phyloP scores from a whole-genome alignment of 2,797 vertebrate species.

The Melanotaenia maccullochi region DNA sequence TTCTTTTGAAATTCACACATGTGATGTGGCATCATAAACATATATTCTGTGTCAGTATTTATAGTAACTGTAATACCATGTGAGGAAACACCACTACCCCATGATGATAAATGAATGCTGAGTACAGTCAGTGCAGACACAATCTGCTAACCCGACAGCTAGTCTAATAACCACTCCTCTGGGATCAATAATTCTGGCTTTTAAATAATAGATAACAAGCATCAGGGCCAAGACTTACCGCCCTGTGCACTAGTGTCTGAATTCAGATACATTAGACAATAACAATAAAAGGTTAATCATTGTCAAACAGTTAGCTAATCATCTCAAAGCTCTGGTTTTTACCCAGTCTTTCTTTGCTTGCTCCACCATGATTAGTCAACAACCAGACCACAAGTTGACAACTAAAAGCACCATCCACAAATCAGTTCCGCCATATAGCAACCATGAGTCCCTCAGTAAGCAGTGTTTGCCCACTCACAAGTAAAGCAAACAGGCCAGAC shows the following conservation, averaged over 20 bases:
- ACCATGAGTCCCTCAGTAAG: too few relatives aligned
- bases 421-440: neutral
- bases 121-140: neutral
- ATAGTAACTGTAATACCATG: neutral
- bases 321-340: neutral
- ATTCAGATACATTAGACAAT: neutral
- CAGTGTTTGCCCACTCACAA: neutral
- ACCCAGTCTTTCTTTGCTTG: neutral
- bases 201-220: slow-evolving; percentile 4
- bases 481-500: neutral
- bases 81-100: neutral
- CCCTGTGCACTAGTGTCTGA: neutral
- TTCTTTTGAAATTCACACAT: slow-evolving; percentile 31
- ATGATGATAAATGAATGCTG: neutral
- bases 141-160: neutral
- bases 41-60: neutral
- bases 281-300: neutral
- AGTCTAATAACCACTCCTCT: neutral
- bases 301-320: neutral
- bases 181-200: neutral
- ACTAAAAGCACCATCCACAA: neutral
- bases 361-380: neutral
- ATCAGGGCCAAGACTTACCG: neutral
- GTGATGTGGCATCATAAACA: neutral
- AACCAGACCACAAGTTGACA: neutral